phyloP scores from a whole-genome alignment of 2,113 vertebrate genomes.

The Lepidothrix coronata region DNA sequence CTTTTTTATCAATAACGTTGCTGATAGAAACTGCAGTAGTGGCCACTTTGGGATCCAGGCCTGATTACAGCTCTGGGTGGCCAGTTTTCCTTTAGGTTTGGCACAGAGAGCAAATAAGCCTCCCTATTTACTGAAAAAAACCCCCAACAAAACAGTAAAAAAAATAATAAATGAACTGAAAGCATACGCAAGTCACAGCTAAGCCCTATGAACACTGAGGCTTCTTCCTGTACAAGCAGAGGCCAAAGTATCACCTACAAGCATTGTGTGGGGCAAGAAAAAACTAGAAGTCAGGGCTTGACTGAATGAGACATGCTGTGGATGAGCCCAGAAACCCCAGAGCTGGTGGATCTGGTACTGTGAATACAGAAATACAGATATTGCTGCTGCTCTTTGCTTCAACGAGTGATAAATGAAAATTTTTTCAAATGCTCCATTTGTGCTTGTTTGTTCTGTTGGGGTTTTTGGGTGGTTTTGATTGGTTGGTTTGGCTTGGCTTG shows the following conservation, averaged over 20 bases:
- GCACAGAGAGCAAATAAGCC: neutral
- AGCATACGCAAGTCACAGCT: neutral
- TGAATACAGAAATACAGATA: neutral
- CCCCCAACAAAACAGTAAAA: neutral
- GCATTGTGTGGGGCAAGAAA: neutral
- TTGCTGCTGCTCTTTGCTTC: neutral
- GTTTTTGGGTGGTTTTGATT: neutral
- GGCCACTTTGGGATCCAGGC: neutral
- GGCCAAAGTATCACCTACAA: neutral
- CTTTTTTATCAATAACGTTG: neutral
- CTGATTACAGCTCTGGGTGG: neutral
- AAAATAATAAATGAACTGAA: neutral
- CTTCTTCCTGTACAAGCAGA: neutral
- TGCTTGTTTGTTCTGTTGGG: neutral
- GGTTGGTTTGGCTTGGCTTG: neutral
- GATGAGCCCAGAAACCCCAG: neutral
- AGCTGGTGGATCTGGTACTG: neutral
- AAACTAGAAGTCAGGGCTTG: neutral
- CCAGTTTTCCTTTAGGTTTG: neutral
- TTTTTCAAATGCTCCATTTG: neutral
- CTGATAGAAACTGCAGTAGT: neutral
- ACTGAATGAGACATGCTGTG: neutral
- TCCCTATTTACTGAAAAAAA: neutral
- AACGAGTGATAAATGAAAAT: neutral
- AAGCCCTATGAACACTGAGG: fast-evolving